Evolutionary conservation across 2,797 vertebrate genomes (phyloP).

Genomic region (Valencia hispanica): DNA sequence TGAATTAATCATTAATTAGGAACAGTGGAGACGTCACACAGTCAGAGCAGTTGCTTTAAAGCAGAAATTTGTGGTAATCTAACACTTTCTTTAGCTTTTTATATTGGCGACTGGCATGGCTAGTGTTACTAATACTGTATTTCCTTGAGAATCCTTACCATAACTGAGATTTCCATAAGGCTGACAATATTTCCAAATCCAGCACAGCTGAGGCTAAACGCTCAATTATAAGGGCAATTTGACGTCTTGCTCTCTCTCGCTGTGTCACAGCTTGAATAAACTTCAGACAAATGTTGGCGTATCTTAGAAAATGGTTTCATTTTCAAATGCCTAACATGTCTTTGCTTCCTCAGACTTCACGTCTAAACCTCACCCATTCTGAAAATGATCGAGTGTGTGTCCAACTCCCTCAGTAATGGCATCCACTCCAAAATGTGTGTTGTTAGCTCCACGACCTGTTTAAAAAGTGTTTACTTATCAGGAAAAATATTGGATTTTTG

Average conservation of each 20-base stretch:
- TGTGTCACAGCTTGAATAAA: neutral
- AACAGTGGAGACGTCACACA: neutral
- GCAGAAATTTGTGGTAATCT: neutral
- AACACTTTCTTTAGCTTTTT: neutral
- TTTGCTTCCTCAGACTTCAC: neutral
- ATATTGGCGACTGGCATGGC: neutral
- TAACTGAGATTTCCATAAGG: too few species aligned
- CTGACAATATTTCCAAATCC: neutral
- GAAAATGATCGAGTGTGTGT: neutral
- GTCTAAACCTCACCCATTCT: too few species aligned
- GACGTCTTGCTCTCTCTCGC: neutral
- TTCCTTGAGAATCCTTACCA: neutral
- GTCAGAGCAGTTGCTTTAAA: neutral
- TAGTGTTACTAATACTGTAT: neutral
- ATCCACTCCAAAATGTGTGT: neutral
- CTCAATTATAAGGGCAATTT: neutral
- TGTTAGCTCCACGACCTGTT: neutral
- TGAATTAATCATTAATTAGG: neutral
- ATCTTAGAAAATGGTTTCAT: neutral
- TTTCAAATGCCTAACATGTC: neutral
- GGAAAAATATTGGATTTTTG: neutral
- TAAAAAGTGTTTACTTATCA: neutral
- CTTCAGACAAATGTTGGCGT: neutral
- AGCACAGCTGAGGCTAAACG: too few species aligned
- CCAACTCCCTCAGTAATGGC: neutral